phyloP scores from a whole-genome alignment of 2,113 vertebrate species.

The Riparia riparia region DNA sequence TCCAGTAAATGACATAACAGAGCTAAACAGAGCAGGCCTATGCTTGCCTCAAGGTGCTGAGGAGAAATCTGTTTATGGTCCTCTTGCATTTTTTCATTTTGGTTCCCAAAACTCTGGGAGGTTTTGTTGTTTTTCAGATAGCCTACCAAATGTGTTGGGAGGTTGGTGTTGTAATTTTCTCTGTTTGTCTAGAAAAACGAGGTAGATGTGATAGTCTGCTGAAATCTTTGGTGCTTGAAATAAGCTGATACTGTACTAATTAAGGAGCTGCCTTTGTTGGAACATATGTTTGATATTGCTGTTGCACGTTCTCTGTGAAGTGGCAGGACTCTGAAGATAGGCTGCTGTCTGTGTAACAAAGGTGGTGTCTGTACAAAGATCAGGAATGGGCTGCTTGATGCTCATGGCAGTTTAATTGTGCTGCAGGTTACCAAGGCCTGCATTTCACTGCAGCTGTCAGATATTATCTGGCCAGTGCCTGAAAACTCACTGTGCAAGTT shows the following conservation, averaged over 20 bases:
- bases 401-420: neutral
- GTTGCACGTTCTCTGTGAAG: neutral
- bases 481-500: neutral
- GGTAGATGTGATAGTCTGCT: constrained; percentile 7
- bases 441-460: neutral
- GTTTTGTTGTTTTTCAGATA: neutral
- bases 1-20: neutral
- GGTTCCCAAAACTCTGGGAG: neutral
- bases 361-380: constrained; percentile 45
- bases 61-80: neutral
- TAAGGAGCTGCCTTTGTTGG: constrained; percentile 8
- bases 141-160: neutral
- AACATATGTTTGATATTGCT: neutral
- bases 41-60: neutral
- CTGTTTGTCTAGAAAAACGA: neutral
- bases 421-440: constrained; percentile 15
- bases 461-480: neutral
- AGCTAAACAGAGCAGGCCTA: neutral
- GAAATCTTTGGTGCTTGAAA: neutral
- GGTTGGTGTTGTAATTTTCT: neutral
- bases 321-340: neutral
- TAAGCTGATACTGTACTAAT: neutral
- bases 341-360: constrained; percentile 8
- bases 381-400: neutral
- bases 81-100: neutral